A percentile compares a stretch with the other conserved stretches of the same genome.
phyloP scores from a whole-genome alignment of 1,140 invertebrate species.

The Pteromalus puparum region DNA sequence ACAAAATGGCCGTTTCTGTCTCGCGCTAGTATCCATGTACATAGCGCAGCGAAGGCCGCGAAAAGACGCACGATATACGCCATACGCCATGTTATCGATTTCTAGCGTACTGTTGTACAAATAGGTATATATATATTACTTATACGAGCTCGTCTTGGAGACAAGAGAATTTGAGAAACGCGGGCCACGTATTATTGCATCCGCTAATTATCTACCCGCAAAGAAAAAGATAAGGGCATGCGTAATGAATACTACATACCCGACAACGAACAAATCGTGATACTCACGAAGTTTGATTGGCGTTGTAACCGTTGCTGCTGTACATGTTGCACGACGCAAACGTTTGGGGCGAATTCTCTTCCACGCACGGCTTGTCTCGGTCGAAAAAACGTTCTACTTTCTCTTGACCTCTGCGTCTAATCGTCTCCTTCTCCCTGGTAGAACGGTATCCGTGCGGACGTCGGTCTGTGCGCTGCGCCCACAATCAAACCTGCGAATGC shows the following conservation, averaged over 20 bases:
- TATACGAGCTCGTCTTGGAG: not conserved
- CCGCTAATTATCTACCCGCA: not conserved
- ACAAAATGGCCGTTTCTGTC: conserved; percentile 20
- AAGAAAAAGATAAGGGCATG: not conserved
- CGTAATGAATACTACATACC: conserved; percentile 8
- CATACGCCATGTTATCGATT: conserved; percentile 49
- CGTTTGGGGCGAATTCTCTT: conserved; percentile 31
- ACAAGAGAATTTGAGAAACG: not conserved
- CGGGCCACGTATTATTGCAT: not conserved
- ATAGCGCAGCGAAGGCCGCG: not conserved
- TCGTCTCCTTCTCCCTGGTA: conserved; percentile 45
- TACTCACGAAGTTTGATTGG: conserved; percentile 70
- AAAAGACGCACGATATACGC: conserved; percentile 27
- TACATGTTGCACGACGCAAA: conserved; percentile 63
- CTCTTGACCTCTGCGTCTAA: conserved; percentile 48
- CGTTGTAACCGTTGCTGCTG: conserved; percentile 66
- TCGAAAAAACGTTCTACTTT: conserved; percentile 57
- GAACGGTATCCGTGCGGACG: conserved; percentile 31
- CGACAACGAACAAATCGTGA: not conserved
- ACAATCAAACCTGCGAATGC: conserved; percentile 64
- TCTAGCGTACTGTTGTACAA: not conserved
- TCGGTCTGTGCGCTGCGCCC: conserved; percentile 49
- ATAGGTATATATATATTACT: not conserved
- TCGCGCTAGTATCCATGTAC: not conserved
- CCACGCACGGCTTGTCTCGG: not conserved